phyloP scores from a whole-genome alignment of 1,140 invertebrate genomes.

The Lithobius niger region DNA sequence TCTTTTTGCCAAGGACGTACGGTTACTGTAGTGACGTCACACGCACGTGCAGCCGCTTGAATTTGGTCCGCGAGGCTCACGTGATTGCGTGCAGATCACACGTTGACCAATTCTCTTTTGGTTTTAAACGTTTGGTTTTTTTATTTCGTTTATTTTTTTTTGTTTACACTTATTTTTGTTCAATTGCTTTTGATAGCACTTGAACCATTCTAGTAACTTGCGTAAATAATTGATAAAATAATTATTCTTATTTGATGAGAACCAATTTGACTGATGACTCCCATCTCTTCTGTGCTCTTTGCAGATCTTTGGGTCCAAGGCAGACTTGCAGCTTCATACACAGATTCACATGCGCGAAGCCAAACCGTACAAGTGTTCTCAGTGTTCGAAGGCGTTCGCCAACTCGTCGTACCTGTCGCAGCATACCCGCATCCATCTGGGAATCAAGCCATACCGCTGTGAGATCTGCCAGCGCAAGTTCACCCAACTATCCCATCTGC shows the following conservation, averaged over 20 bases:
- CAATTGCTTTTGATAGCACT: not conserved
- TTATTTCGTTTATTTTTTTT: not conserved
- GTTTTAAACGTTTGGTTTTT: not conserved
- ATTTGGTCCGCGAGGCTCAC: too few species aligned
- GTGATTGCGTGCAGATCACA: not conserved
- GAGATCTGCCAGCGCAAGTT: slow-evolving; percentile 98
- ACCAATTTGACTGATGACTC: slow-evolving; percentile 9
- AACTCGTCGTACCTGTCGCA: slow-evolving; percentile 98
- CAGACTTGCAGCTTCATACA: slow-evolving; percentile 90
- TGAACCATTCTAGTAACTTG: not conserved
- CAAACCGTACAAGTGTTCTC: slow-evolving; percentile 97
- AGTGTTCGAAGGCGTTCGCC: slow-evolving; percentile 96
- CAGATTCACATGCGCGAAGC: slow-evolving; percentile 96
- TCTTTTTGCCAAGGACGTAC: not conserved
- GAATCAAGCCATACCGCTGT: slow-evolving; percentile 46
- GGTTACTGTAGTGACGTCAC: too few species aligned
- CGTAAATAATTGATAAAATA: not conserved
- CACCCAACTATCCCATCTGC: slow-evolving; percentile 95
- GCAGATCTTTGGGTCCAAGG: slow-evolving; percentile 95
- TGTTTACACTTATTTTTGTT: not conserved
- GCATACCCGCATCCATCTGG: slow-evolving; percentile 95
- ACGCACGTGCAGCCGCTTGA: too few species aligned
- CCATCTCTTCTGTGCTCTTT: slow-evolving; percentile 34
- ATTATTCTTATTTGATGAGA: slow-evolving; percentile 1
- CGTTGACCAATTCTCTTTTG: not conserved